Evolutionary conservation across 2,888 invertebrate genomes (phyloP).

Genomic region (Germaria angustata): DNA sequence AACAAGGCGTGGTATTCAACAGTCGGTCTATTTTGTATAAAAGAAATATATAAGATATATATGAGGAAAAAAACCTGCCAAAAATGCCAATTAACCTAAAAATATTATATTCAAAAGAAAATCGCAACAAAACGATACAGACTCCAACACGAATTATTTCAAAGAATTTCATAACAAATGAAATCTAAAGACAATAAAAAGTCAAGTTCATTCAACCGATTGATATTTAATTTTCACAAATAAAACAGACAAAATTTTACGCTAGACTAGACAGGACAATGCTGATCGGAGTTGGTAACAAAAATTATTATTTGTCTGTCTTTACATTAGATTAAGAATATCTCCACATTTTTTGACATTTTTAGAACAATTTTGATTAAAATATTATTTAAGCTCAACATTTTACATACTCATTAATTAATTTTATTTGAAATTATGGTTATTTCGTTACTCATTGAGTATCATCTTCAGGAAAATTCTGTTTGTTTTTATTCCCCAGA

Average conservation of each 20-base stretch:
- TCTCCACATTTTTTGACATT: no score
- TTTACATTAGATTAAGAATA: no score
- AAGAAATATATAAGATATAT: conserved; percentile 25
- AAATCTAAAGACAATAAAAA: conserved; percentile 51
- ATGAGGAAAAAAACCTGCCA: conserved; percentile 64
- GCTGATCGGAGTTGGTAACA: neutral
- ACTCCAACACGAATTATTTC: conserved; percentile 8
- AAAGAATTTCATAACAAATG: conserved; percentile 60
- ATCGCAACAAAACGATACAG: conserved; percentile 26
- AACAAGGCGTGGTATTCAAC: conserved; percentile 57
- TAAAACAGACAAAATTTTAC: neutral
- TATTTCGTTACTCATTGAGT: no score
- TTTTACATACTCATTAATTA: no score
- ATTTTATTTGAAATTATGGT: no score
- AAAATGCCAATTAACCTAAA: conserved; percentile 70
- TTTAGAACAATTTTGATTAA: no score
- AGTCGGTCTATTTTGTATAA: conserved; percentile 51
- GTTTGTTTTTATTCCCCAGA: no score
- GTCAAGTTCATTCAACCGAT: conserved; percentile 65
- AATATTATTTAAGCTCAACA: no score
- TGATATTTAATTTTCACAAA: neutral
- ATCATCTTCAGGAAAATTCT: no score
- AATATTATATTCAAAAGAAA: conserved; percentile 59
- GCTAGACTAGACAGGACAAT: neutral
- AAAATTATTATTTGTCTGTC: neutral